Percentiles rank a stretch among this genome's conserved stretches.
Evolutionary conservation across 2,113 vertebrate species (phyloP).

Genomic region (Otolemur garnettii): DNA sequence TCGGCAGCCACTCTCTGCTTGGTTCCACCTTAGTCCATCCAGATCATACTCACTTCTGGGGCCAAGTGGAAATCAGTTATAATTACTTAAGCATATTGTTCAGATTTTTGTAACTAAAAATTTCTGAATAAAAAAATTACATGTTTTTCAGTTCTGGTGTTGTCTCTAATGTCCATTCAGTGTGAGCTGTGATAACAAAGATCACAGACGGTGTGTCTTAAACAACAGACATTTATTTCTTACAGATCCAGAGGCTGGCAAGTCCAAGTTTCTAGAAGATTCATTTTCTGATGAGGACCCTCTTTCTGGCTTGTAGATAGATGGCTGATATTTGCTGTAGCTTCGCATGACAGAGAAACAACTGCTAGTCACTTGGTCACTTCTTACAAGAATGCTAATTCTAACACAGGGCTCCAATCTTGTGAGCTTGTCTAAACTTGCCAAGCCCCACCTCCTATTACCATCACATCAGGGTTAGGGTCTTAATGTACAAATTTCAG

Average conservation of each 20-base stretch:
- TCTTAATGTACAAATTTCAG: not conserved
- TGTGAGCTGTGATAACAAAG: not conserved
- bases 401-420: not conserved
- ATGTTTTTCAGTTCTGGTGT: not conserved
- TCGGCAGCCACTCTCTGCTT: fast-evolving
- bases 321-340: not conserved
- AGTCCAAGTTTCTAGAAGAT: not conserved
- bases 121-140: not conserved
- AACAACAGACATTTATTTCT: slow-evolving; percentile 13
- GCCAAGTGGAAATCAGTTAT: not conserved
- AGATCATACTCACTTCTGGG: not conserved
- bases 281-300: not conserved
- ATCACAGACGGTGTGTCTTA: not conserved
- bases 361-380: not conserved
- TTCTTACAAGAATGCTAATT: not conserved
- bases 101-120: slow-evolving; percentile 25
- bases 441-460: not conserved
- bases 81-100: not conserved
- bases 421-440: not conserved
- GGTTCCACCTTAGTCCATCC: not conserved
- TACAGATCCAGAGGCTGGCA: not conserved
- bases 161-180: not conserved
- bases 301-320: not conserved
- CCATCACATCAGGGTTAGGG: not conserved
- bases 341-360: not conserved